These are phyloP conservation scores for Yponomeuta evonymella DNA, from an alignment of 2,888 invertebrate species.

Conservation along the genomic window DNA sequence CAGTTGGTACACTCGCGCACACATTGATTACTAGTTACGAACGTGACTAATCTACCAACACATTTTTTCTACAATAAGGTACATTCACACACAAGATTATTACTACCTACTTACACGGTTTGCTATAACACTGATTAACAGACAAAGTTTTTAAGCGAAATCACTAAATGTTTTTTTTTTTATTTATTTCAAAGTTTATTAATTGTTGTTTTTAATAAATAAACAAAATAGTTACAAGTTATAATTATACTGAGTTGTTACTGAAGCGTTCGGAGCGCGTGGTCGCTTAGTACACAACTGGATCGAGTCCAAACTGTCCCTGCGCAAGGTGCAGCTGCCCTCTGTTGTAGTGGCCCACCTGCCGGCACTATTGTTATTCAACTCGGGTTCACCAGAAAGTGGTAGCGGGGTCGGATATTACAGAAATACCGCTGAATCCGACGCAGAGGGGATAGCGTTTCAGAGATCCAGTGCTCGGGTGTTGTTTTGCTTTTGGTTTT, in stretches of 20 bases:
- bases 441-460: slow-evolving; percentile 57
- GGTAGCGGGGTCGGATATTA: slow-evolving; percentile 35
- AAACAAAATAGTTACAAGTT: too few species aligned
- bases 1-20: neutral
- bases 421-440: slow-evolving; percentile 64
- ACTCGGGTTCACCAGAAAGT: neutral
- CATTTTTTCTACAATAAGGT: too few species aligned
- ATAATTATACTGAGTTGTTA: neutral
- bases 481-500: neutral
- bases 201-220: too few species aligned
- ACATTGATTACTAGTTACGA: neutral
- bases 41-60: too few species aligned
- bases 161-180: too few species aligned
- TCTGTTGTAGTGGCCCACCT: neutral
- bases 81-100: too few species aligned
- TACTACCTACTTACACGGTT: too few species aligned
- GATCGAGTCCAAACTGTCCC: slow-evolving; percentile 71
- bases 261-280: slow-evolving; percentile 32
- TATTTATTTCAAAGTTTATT: too few species aligned
- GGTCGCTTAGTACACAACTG: slow-evolving; percentile 52
- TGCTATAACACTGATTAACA: too few species aligned
- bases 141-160: too few species aligned
- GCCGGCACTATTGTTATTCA: neutral
- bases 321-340: slow-evolving; percentile 36
- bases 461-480: slow-evolving; percentile 33